Percentiles rank a stretch among this genome's conserved stretches.
These are phyloP conservation scores for Marasmarcha lunaedactyla DNA, from an alignment of 2,888 invertebrate species.

Conservation along the genomic window DNA sequence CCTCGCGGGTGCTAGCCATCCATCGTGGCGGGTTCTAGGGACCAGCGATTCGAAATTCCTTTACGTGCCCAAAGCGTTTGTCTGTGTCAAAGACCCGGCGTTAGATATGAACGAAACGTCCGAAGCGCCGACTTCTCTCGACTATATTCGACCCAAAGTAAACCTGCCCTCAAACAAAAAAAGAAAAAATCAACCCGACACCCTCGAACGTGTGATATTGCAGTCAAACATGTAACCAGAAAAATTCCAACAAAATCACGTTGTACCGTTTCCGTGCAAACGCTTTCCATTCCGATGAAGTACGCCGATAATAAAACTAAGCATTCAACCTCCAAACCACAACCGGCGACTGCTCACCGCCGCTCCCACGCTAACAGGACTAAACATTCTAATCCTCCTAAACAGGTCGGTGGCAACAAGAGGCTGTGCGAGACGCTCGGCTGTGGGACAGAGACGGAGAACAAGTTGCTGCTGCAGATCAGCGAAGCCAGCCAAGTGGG, in stretches of 20 bases:
- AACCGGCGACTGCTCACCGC: constrained; percentile 23
- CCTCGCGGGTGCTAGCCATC: not conserved
- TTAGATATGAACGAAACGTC: constrained; percentile 38
- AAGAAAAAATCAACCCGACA: constrained; percentile 13
- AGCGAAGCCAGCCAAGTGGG: constrained; percentile 72
- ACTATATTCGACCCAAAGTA: constrained; percentile 22
- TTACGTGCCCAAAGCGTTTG: constrained; percentile 52
- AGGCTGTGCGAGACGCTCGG: constrained; percentile 48
- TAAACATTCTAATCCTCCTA: constrained; percentile 48
- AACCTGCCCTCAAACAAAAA: not conserved
- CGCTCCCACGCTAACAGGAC: constrained; percentile 41
- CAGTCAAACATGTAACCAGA: constrained; percentile 42
- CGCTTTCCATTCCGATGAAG: constrained; percentile 51
- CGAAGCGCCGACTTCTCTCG: constrained; percentile 43
- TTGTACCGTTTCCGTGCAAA: constrained; percentile 47
- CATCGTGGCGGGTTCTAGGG: constrained; percentile 10
- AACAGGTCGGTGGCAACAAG: constrained; percentile 59
- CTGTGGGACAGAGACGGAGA: constrained; percentile 59
- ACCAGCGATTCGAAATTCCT: constrained; percentile 29
- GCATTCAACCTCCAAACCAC: constrained; percentile 45
- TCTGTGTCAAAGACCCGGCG: constrained; percentile 42
- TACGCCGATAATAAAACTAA: constrained; percentile 42
- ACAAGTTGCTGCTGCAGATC: constrained; percentile 66
- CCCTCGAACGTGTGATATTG: constrained; percentile 15
- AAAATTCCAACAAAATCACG: constrained; percentile 46